Evolutionary conservation across 2,888 invertebrate species (phyloP), one percentile per base, ranked within the genome.

Genomic region (Loripinus fragilis): DNA sequence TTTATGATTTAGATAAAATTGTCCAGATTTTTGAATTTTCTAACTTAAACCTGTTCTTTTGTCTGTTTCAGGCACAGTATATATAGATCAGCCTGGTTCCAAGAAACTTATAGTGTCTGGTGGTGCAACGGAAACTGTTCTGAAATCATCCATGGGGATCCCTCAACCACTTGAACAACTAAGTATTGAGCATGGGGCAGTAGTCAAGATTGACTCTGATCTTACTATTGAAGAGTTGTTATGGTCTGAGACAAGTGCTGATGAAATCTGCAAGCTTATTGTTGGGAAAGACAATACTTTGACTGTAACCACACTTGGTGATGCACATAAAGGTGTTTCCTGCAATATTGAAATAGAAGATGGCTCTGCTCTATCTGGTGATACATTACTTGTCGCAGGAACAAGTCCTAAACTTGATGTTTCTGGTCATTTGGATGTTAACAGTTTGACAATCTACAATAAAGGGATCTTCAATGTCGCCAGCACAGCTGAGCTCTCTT

Each of bases 51-150:
- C n/a, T n/a, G n/a, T 23, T 52, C n/a, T 20, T 66, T 67, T 60
- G 65, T 41, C 33, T 42, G 66, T 48, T 78, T 17, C 52, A 87
- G 87, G 87, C 15, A 88, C 85, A 7, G 65, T 85, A 15, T 86
- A 78, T 69, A 55, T 87, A 8, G 68, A 78, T 20, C 48, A 55
- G 2, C 74, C 76, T 41, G 67, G 74, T 23, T 55, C 35, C 12
- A 66, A 71, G 12, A 50, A 74, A 42, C 45, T 71, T 33, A 68
- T 71, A 20, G 71, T 79, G 12, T 71, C 60, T 78, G 73, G 74
- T 20, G 52, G 28, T 5, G 65, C 77, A 33, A 64, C 71, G 28
- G 74, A 72, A 42, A 65, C 33, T 2, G 72, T 72, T 12, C 67
- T 71, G 50, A 35, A 75, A 5, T 17, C 23, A 28, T 60, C 52